phyloP scores from a whole-genome alignment of 2,888 invertebrate species.

The Zele albiditarsus region DNA sequence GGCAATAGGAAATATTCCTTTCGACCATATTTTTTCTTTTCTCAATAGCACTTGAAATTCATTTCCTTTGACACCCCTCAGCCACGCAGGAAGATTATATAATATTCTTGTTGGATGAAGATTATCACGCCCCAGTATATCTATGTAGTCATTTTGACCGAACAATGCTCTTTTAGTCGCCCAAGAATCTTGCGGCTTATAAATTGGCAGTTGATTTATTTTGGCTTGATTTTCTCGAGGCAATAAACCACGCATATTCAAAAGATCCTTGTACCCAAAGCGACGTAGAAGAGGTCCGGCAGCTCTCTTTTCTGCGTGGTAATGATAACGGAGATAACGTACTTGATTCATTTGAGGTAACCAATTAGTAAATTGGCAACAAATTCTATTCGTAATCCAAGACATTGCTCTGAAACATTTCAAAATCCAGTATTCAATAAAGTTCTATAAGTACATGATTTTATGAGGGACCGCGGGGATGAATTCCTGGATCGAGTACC shows the following conservation, averaged over 20 bases:
- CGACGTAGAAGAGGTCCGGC: slow-evolving; percentile 78
- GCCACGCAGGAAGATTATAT: slow-evolving; percentile 91
- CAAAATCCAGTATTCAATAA: no score
- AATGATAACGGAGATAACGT: slow-evolving; percentile 68
- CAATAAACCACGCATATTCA: slow-evolving; percentile 80
- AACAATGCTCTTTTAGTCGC: slow-evolving; percentile 84
- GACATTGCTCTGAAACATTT: slow-evolving; percentile 15
- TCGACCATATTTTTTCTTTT: slow-evolving; percentile 80
- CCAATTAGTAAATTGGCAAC: slow-evolving; percentile 48
- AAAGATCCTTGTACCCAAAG: slow-evolving; percentile 82
- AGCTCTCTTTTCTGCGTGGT: slow-evolving; percentile 75
- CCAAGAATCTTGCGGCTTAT: slow-evolving; percentile 85
- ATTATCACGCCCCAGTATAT: slow-evolving; percentile 90
- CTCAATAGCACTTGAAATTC: slow-evolving; percentile 87
- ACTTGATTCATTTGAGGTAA: slow-evolving; percentile 72
- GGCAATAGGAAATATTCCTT: slow-evolving; percentile 76
- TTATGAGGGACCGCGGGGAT: no score
- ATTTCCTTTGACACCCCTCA: slow-evolving; percentile 90
- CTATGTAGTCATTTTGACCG: slow-evolving; percentile 98
- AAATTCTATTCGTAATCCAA: slow-evolving; percentile 5
- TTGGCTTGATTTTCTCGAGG: slow-evolving; percentile 78
- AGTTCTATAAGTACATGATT: no score
- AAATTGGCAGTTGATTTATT: slow-evolving; percentile 79
- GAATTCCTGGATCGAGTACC: no score
- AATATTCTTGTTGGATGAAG: slow-evolving; percentile 89